Percentiles rank a stretch among this genome's conserved stretches.
These are phyloP conservation scores for Pseudachorutes palmiensis DNA, from an alignment of 1,140 invertebrate genomes.

Conservation along the genomic window DNA sequence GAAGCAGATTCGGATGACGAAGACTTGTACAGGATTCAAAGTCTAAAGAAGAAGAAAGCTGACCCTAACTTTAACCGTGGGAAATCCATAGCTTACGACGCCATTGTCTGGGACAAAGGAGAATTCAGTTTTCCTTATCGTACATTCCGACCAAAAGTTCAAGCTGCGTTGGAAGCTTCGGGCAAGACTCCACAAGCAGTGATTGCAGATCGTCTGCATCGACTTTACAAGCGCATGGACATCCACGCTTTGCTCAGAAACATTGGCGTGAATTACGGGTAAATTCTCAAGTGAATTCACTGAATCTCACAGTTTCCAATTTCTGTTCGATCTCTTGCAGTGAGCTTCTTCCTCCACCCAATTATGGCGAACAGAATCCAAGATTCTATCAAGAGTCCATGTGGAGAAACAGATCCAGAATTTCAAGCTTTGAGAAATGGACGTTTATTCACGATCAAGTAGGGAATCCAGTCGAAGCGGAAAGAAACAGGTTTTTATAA, in stretches of 20 bases:
- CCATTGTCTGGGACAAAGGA: conserved; percentile 23
- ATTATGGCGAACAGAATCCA: conserved; percentile 27
- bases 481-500: no score
- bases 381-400: conserved; percentile 34
- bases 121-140: conserved; percentile 28
- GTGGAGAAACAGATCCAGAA: conserved; percentile 23
- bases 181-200: conserved; percentile 30
- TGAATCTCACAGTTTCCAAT: not conserved
- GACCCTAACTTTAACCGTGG: not conserved
- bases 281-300: no score
- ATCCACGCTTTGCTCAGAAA: conserved; percentile 19
- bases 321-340: not conserved
- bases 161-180: conserved; percentile 19
- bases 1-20: conserved; percentile 25
- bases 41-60: not conserved
- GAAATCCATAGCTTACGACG: conserved; percentile 11
- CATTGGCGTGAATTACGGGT: conserved; percentile 15
- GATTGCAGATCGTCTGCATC: conserved; percentile 25
- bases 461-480: no score
- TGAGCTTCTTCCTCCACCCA: conserved; percentile 25
- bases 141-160: conserved; percentile 31
- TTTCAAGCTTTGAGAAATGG: conserved; percentile 25
- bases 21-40: conserved; percentile 24
- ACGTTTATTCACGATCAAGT: conserved; percentile 11
- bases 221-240: conserved; percentile 24